These are phyloP conservation scores for Prinia subflava DNA, from an alignment of 2,113 vertebrate species.

Conservation along the genomic window DNA sequence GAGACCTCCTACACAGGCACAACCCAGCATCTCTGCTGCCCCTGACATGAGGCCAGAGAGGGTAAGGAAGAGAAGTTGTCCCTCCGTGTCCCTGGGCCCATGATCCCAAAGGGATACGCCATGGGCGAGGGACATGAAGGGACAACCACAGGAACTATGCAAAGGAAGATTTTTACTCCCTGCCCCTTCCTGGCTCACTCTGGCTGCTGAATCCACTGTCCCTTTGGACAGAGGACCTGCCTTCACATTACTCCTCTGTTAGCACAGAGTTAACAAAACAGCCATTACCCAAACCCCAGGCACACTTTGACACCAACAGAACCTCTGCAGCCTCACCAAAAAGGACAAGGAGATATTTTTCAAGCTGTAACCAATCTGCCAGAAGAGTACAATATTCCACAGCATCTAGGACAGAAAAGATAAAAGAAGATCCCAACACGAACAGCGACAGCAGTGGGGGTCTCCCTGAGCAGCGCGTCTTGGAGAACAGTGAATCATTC, in stretches of 20 bases:
- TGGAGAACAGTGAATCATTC: constrained; percentile 26
- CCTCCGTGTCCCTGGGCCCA: background rate
- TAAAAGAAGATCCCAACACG: background rate
- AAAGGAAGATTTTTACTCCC: background rate
- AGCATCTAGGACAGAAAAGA: background rate
- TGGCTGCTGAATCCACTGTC: background rate
- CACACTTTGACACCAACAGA: background rate
- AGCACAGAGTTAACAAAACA: background rate
- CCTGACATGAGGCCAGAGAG: fast-evolving
- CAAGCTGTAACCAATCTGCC: background rate
- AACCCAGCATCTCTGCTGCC: background rate
- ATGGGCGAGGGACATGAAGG: fast-evolving
- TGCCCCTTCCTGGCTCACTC: background rate
- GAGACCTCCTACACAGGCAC: fast-evolving
- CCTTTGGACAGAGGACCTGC: background rate
- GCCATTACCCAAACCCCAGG: background rate
- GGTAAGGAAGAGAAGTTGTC: fast-evolving
- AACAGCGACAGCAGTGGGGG: background rate
- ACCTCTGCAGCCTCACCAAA: background rate
- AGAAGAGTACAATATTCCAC: background rate
- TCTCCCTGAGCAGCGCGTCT: background rate
- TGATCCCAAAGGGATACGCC: background rate
- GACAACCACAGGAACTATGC: fast-evolving
- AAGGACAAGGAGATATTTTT: background rate
- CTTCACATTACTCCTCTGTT: background rate